Evolutionary conservation across 2,113 vertebrate genomes (phyloP).

Genomic region (Phocoena sinus): DNA sequence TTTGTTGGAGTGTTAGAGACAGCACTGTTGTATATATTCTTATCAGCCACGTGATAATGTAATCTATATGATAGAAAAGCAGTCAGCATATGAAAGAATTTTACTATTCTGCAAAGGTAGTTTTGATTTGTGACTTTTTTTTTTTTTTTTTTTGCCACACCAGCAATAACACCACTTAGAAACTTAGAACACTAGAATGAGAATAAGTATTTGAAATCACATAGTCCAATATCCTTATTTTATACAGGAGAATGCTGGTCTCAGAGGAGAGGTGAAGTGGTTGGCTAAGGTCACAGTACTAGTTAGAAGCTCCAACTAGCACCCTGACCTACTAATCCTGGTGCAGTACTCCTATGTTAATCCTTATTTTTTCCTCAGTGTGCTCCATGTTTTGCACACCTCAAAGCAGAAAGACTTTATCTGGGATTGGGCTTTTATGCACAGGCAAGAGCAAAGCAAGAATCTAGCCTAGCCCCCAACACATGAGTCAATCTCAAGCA

Average conservation of each 20-base stretch:
- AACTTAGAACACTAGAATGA: neutral
- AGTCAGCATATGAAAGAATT: neutral
- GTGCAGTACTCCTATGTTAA: neutral
- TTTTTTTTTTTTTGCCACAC: neutral
- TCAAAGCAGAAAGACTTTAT: neutral
- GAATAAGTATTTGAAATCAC: neutral
- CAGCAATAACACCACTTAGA: neutral
- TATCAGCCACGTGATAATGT: neutral
- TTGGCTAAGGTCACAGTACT: neutral
- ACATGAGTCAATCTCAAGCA: neutral
- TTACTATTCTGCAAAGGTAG: neutral
- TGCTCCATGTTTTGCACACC: neutral
- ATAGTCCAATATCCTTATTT: neutral
- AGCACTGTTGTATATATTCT: neutral
- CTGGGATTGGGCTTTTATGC: neutral
- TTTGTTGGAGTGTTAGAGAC: neutral
- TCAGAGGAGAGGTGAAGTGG: neutral
- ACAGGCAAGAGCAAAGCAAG: neutral
- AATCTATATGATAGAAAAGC: neutral
- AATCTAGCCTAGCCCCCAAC: neutral
- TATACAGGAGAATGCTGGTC: neutral
- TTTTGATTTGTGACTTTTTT: constrained; percentile 28
- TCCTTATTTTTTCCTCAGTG: neutral
- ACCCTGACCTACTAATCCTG: neutral
- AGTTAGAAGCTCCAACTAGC: neutral